A percentile compares a stretch with the other conserved stretches of the same genome.
Conservation (phyloP, 1,140 invertebrate species). For the Caenorhabditis remanei region DNA sequence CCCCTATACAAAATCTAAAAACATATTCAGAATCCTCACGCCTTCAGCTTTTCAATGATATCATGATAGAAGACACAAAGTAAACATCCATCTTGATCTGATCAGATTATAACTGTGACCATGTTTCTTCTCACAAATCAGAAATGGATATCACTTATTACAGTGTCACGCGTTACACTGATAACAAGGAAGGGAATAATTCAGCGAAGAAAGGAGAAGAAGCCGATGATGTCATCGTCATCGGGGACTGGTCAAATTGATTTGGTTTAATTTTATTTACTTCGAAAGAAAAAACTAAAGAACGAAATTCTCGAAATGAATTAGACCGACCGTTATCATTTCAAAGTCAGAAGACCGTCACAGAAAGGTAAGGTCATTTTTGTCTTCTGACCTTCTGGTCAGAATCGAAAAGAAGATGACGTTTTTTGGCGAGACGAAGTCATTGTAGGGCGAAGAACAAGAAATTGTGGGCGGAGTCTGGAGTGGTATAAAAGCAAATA, state of each 20-base stretch:
- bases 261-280: too few species aligned
- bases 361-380: constrained; percentile 22
- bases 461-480: constrained; percentile 14
- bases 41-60: too few species aligned
- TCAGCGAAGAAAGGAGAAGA: background rate
- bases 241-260: background rate
- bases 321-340: background rate
- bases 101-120: too few species aligned
- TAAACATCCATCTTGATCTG: too few species aligned
- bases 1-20: too few species aligned
- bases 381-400: constrained; percentile 9
- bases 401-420: constrained; percentile 15
- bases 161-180: constrained; percentile 22
- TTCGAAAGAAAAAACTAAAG: constrained; percentile 1
- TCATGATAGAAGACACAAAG: too few species aligned
- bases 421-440: constrained; percentile 9
- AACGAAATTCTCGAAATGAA: constrained; percentile 4
- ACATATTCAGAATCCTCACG: too few species aligned
- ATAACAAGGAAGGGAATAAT: background rate
- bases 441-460: constrained; percentile 46
- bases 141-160: background rate
- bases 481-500: constrained; percentile 38
- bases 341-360: background rate
- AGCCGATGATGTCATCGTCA: constrained; percentile 37
- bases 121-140: background rate